Evolutionary conservation across 2,113 vertebrate genomes (phyloP), one percentile per base, ranked within the genome.

Genomic region (Leptobrachium leishanense): DNA sequence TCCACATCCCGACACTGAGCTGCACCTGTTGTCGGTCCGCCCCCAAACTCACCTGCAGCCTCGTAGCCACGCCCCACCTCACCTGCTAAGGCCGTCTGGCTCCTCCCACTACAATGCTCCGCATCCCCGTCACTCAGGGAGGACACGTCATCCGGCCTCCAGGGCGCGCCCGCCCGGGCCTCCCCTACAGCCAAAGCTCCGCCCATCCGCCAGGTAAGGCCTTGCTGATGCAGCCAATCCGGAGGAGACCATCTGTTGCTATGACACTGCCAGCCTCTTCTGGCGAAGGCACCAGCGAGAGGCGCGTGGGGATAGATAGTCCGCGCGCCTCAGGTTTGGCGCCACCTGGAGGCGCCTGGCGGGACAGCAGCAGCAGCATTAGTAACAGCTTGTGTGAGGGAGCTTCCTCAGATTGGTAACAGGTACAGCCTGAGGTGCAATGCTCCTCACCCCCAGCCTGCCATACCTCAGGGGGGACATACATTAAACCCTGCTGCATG

Each of bases 21-120:
- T 0, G 64, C 84, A 84, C 83, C 84, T 85, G 84, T 41, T 12
- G 1, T 70, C 57, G 55, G 43, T 62, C 2, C 4, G 2, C n/a
- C 2, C 40, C 2, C 6, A 0, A 6, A 2, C 0, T 2, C 31
- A 11, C 62, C 39, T 6, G 66, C 46, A 4, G 46, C 46, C 46
- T 50, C 46, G 8, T 50, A 31, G 20, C 20, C 20, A 31, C 20
- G 20, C 20, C 20, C 46, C 46, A 5, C 4, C 46, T 50, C 4
- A 50, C 46, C 46, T 5, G 46, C 46, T 50, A 50, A 50, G 4
- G 8, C 46, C 46, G 46, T 50, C 46, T 50, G 46, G 46, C 46
- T 8, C 46, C 46, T 4, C 46, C 46, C 46, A 50, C 46, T 50
- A 5, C 46, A 50, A 8, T 50, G 46, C 46, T 8, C 46, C 46